Conservation (phyloP, 2,113 vertebrate genomes). For the Loxodonta africana region DNA sequence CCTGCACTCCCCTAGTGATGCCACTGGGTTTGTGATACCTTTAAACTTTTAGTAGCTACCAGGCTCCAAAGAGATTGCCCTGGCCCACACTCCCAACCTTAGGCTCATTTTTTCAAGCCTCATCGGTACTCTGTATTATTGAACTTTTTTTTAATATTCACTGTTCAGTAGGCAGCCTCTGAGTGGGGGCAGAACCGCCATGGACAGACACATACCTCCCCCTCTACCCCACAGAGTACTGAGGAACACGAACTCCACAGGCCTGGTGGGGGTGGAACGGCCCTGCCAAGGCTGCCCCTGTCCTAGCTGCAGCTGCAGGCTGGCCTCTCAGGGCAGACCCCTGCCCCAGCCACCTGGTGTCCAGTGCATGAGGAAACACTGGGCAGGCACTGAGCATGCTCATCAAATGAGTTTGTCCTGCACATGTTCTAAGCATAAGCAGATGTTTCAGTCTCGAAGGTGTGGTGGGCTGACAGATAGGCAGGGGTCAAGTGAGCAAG, state of each 20-base stretch:
- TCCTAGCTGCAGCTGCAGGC: neutral
- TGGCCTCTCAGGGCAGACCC: neutral
- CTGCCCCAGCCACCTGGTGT: neutral
- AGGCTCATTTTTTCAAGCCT: neutral
- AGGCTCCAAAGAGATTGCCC: neutral
- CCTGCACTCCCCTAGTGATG: no score
- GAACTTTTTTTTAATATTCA: neutral
- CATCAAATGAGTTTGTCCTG: no score
- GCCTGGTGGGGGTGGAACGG: no score
- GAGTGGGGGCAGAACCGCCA: neutral
- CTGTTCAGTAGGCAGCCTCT: neutral
- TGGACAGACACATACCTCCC: no score
- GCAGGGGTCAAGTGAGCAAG: no score
- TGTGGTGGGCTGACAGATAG: no score
- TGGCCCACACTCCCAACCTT: neutral
- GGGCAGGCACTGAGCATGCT: neutral
- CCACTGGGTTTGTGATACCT: neutral
- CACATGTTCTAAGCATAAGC: no score
- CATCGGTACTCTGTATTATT: neutral
- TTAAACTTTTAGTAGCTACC: neutral
- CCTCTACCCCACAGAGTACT: neutral
- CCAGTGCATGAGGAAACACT: neutral
- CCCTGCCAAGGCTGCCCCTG: neutral
- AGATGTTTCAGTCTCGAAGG: no score
- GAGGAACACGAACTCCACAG: no score